A percentile compares a stretch with the other conserved stretches of the same genome.
phyloP scores from a whole-genome alignment of 2,113 vertebrate species.

The Ceuthmochares aereus region DNA sequence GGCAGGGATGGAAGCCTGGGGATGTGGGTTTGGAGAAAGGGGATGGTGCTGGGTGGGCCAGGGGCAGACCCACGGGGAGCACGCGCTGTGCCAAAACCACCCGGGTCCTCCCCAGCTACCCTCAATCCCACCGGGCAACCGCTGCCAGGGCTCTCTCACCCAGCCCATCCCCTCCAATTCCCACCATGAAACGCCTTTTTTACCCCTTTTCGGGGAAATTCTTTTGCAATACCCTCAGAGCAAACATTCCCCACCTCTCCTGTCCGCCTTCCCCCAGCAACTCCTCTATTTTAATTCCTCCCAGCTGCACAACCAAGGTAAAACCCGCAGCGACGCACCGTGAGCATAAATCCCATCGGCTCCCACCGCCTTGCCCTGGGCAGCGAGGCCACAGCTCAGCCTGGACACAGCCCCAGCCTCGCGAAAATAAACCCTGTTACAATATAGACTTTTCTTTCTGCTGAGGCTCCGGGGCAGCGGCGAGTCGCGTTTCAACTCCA shows the following conservation, averaged over 20 bases:
- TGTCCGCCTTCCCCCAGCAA: rapidly evolving
- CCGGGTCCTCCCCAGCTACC: neutral
- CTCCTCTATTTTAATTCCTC: neutral
- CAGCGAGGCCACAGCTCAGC: neutral
- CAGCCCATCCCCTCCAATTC: rapidly evolving
- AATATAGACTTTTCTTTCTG: neutral
- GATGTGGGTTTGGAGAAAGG: neutral
- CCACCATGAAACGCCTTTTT: neutral
- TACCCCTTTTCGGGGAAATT: neutral
- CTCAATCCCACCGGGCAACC: neutral
- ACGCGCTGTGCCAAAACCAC: neutral
- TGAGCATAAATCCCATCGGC: no score
- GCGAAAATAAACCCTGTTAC: constrained; percentile 20
- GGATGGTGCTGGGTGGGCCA: neutral
- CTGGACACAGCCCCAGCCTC: neutral
- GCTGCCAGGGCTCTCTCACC: neutral
- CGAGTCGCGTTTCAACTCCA: neutral
- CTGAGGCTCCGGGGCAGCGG: neutral
- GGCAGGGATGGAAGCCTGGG: neutral
- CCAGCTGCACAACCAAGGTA: neutral
- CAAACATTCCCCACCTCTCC: neutral
- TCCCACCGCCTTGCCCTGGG: no score
- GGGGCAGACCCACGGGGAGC: neutral
- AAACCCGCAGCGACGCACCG: neutral
- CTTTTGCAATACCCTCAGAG: neutral